A percentile compares a stretch with the other conserved stretches of the same genome.
phyloP scores from a whole-genome alignment of 1,140 invertebrate species.

The Diachasmimorpha longicaudata region DNA sequence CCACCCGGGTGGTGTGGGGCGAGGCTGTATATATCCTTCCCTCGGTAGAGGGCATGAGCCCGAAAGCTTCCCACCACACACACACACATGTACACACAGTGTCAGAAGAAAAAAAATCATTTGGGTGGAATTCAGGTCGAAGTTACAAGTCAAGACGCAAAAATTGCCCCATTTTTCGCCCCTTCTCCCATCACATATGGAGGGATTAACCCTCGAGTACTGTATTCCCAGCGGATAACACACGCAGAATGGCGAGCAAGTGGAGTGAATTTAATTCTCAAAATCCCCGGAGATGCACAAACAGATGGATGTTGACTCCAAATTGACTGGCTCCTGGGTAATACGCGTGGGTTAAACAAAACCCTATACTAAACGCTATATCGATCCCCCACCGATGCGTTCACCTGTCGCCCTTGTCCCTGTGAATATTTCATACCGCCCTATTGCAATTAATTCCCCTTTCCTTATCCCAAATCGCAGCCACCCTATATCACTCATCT shows the following conservation, averaged over 20 bases:
- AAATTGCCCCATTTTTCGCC: not conserved
- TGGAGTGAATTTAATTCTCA: not conserved
- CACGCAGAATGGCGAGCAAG: not conserved
- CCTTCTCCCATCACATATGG: not conserved
- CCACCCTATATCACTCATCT: not conserved
- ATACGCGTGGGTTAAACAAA: slow-evolving; percentile 30
- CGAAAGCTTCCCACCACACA: not conserved
- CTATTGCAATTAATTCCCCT: not conserved
- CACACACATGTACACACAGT: not conserved
- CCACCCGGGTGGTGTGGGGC: not conserved
- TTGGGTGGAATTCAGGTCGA: not conserved
- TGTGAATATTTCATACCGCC: not conserved
- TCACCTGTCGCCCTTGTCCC: slow-evolving; percentile 31
- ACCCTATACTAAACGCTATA: slow-evolving; percentile 43
- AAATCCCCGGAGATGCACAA: not conserved
- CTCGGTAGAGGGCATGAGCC: not conserved
- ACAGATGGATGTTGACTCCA: not conserved
- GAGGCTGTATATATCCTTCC: not conserved
- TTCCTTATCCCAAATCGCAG: not conserved
- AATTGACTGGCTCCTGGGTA: not conserved
- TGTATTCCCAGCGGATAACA: not conserved
- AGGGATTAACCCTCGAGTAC: not conserved
- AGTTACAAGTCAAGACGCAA: not conserved
- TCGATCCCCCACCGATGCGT: slow-evolving; percentile 41
- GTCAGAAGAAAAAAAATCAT: not conserved